These are phyloP conservation scores for Mellilla xanthometata DNA, from an alignment of 2,888 invertebrate genomes.

Conservation along the genomic window DNA sequence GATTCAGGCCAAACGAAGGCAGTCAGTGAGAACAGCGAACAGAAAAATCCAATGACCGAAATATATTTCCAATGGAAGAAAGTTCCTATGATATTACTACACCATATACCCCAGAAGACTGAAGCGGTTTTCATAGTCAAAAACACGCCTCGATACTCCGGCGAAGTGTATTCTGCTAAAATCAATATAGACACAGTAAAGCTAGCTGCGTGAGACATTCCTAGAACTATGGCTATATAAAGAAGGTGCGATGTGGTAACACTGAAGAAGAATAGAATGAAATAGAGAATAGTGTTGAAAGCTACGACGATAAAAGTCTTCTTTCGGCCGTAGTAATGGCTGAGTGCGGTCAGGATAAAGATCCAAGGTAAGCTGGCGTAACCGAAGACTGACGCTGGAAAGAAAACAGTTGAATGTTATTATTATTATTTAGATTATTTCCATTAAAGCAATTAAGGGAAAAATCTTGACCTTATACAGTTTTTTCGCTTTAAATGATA, in stretches of 20 bases:
- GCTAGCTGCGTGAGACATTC: slow-evolving; percentile 8
- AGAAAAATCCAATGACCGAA: slow-evolving; percentile 23
- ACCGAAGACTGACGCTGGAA: slow-evolving; percentile 38
- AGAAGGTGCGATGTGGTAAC: slow-evolving; percentile 4
- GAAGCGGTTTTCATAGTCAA: slow-evolving; percentile 35
- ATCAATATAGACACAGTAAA: slow-evolving; percentile 27
- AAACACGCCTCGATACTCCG: slow-evolving; percentile 31
- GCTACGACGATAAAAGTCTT: slow-evolving; percentile 27
- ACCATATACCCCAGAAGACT: slow-evolving; percentile 36
- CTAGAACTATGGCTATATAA: neutral
- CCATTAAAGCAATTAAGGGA: too few relatives aligned
- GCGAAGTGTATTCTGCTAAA: slow-evolving; percentile 33
- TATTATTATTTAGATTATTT: too few relatives aligned
- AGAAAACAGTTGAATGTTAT: neutral
- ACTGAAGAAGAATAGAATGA: slow-evolving; percentile 5
- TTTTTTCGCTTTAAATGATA: too few relatives aligned
- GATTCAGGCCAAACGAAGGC: slow-evolving; percentile 32
- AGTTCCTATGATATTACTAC: slow-evolving; percentile 38
- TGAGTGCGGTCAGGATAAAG: slow-evolving; percentile 28
- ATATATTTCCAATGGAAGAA: slow-evolving; percentile 36
- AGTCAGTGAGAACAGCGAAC: slow-evolving; percentile 21
- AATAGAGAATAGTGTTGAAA: slow-evolving; percentile 19
- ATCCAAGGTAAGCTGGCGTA: slow-evolving; percentile 36
- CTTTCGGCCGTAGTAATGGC: slow-evolving; percentile 29
- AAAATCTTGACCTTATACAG: too few relatives aligned